Conservation (phyloP, 2,797 vertebrate genomes). For the Galagoides demidoff region DNA sequence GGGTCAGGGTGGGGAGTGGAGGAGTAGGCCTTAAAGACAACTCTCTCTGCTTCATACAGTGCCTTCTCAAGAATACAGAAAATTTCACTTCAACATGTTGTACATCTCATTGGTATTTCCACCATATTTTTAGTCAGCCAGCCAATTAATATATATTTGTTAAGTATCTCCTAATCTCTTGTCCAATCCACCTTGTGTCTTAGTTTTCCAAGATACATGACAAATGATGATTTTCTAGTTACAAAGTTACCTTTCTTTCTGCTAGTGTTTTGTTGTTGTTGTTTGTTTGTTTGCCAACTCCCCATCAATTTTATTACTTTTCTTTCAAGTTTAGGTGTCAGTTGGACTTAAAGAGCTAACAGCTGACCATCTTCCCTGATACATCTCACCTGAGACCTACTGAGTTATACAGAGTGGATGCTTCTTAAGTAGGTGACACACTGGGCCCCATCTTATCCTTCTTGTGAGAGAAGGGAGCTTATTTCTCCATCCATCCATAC, state of each 20-base stretch:
- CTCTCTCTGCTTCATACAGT: neutral
- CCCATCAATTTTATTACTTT: neutral
- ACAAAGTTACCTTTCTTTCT: neutral
- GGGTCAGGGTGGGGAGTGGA: fast-evolving
- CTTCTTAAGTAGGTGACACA: neutral
- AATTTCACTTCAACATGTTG: neutral
- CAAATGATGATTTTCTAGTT: constrained; percentile 6
- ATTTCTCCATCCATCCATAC: neutral
- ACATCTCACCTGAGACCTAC: neutral
- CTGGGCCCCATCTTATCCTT: neutral
- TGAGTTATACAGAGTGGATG: neutral
- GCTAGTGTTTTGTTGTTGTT: neutral
- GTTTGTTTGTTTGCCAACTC: neutral
- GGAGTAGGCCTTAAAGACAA: neutral
- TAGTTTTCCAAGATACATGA: neutral
- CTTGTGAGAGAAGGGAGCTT: neutral
- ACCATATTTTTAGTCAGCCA: neutral
- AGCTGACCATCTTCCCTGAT: neutral
- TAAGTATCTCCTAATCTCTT: neutral
- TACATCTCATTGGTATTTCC: neutral
- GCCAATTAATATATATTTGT: neutral
- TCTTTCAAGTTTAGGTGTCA: neutral
- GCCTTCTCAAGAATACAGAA: neutral
- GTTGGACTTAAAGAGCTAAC: neutral
- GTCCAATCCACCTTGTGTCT: neutral